Evolutionary conservation across 2,797 vertebrate genomes (phyloP).

Genomic region (Anguilla anguilla): DNA sequence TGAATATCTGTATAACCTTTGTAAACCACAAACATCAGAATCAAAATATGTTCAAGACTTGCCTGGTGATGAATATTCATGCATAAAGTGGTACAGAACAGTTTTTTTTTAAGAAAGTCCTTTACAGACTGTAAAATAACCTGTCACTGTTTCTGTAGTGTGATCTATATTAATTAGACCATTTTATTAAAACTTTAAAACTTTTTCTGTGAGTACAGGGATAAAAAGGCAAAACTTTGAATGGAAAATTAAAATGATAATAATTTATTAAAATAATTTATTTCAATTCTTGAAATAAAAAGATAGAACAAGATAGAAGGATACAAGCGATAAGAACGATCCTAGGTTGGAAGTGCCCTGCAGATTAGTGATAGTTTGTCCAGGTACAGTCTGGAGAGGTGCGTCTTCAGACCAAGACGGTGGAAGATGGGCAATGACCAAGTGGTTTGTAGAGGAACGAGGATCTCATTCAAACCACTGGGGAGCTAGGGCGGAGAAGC

Average conservation of each 20-base stretch:
- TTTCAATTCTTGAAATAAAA: neutral
- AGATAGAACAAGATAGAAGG: neutral
- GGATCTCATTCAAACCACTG: too few relatives aligned
- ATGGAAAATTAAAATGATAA: neutral
- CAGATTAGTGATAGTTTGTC: too few relatives aligned
- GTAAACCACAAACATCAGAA: conserved; percentile 28
- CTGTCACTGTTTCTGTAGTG: neutral
- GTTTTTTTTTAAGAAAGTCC: neutral
- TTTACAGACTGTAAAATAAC: neutral
- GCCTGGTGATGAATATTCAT: conserved; percentile 32
- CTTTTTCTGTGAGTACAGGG: neutral
- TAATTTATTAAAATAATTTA: neutral
- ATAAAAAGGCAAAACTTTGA: neutral
- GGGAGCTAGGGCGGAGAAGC: too few relatives aligned
- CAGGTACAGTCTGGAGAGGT: too few relatives aligned
- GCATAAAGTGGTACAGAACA: neutral
- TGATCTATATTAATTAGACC: neutral
- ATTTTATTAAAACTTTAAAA: neutral
- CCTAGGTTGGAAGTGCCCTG: too few relatives aligned
- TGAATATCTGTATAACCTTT: conserved; percentile 7
- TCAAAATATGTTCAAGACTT: conserved; percentile 31
- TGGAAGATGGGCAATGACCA: too few relatives aligned
- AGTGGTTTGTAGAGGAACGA: too few relatives aligned
- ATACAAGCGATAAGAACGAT: too few relatives aligned
- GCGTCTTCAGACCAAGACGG: too few relatives aligned